Base-by-base conservation (phyloP, 2,888 invertebrate genomes). In the Nephrotoma flavescens region DNA sequence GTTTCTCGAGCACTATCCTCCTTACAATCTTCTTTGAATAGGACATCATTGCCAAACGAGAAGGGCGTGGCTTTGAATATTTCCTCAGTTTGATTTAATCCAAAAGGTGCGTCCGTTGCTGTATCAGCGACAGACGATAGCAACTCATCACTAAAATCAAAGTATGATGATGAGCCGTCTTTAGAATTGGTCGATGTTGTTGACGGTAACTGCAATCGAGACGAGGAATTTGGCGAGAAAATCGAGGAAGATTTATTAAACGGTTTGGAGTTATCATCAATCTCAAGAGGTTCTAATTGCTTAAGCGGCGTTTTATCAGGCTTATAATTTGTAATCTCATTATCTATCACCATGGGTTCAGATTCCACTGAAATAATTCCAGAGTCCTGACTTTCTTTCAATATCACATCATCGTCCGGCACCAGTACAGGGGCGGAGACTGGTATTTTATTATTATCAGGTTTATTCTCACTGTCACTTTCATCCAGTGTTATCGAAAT, bases 1-100 rank as follows among this genome's bases (percentile, higher is more conserved):
- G 97, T 97, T 90, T 96, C 97, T 88, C 96, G 93, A 0, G 96
- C 96, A 89, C 96, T 93, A 89, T 96, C 96, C 90, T 91, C 91
- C 71, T 89, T 86, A 47, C 86, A 45, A 86, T 86, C 86, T 86
- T 94, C 94, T 88, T 94, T 93, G 88, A 93, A 93, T 86, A 94
- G 89, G 88, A 92, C 90, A 83, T 93, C 92, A 88, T 92, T 93
- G 87, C 92, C 92, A 88, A 93, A 93, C 4, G 92, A 92, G 89
- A 94, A 94, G 0, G 93, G 92, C 88, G 87, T 84, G 88, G 86
- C 57, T 86, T 86, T 86, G 9, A 86, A 86, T 86, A 86, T 12
- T n/a, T 86, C 86, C 4, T 86, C 86, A 2, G 85, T 44, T 44
- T 44, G 42, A 45, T 19, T 31, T 44, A 85, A 44, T 42, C 6